Evolutionary conservation across 2,888 invertebrate species (phyloP).

Genomic region (Volucella inflata): DNA sequence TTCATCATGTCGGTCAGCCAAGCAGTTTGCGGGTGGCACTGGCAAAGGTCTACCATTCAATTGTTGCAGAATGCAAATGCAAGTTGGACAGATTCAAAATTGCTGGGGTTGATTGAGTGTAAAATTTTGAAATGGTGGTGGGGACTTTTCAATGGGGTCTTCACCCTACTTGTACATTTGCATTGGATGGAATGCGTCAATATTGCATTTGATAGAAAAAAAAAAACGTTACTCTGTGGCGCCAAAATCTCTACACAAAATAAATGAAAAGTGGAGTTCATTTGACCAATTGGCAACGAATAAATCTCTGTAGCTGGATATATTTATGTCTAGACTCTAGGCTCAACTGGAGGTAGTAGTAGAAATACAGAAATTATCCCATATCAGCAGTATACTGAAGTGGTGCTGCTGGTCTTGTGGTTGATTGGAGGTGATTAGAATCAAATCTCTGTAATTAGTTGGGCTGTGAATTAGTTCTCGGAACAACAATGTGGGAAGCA

Average conservation of each 20-base stretch:
- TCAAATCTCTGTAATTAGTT: conserved; percentile 66
- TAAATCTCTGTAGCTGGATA: conserved; percentile 44
- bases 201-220: conserved; percentile 49
- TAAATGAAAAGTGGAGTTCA: conserved; percentile 60
- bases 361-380: conserved; percentile 17
- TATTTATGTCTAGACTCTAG: conserved; percentile 41
- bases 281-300: conserved; percentile 34
- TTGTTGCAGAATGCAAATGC: neutral
- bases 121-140: conserved; percentile 45
- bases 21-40: conserved; percentile 53
- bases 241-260: conserved; percentile 45
- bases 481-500: conserved; percentile 30
- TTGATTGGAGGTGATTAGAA: conserved; percentile 63
- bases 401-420: conserved; percentile 26
- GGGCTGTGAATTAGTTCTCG: conserved; percentile 27
- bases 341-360: conserved; percentile 68
- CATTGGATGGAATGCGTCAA: conserved; percentile 47
- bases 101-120: conserved; percentile 66
- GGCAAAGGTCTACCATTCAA: conserved; percentile 9
- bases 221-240: conserved; percentile 32
- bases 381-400: conserved; percentile 9
- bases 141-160: conserved; percentile 62
- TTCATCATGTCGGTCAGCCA: conserved; percentile 52
- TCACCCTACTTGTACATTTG: conserved; percentile 32
- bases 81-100: conserved; percentile 10